Evolutionary conservation across 2,888 invertebrate species (phyloP).

Genomic region (Polydrusus pterygomalis): DNA sequence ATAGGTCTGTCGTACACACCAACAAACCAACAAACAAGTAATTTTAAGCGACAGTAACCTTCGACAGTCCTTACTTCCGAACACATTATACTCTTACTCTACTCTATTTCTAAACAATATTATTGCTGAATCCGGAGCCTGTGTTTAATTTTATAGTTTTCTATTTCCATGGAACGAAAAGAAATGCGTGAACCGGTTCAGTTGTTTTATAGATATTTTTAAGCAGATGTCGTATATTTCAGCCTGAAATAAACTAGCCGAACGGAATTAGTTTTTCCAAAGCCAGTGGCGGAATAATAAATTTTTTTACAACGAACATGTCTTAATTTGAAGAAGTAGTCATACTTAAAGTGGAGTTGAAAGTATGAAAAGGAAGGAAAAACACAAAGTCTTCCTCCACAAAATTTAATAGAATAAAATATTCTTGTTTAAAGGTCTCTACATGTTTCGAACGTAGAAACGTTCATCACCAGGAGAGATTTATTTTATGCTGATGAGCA

Average conservation of each 20-base stretch:
- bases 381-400: too few species aligned
- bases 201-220: conserved; percentile 58
- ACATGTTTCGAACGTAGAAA: too few species aligned
- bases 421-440: too few species aligned
- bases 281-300: conserved; percentile 7
- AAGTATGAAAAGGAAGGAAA: too few species aligned
- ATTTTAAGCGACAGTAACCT: background rate
- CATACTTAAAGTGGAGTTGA: too few species aligned
- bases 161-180: conserved; percentile 17
- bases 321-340: too few species aligned
- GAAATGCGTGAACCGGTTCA: conserved; percentile 49
- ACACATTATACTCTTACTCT: background rate
- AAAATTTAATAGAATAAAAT: too few species aligned
- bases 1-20: background rate
- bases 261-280: conserved; percentile 60
- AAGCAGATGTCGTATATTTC: conserved; percentile 60
- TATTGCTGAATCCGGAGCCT: background rate
- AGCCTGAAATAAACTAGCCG: conserved; percentile 60
- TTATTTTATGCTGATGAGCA: too few species aligned
- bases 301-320: background rate
- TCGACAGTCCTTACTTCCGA: background rate
- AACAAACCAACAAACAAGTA: background rate
- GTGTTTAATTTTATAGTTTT: conserved; percentile 38
- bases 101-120: background rate
- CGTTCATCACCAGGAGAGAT: too few species aligned